phyloP scores from a whole-genome alignment of 2,888 invertebrate species.

The Danaus chrysippus region DNA sequence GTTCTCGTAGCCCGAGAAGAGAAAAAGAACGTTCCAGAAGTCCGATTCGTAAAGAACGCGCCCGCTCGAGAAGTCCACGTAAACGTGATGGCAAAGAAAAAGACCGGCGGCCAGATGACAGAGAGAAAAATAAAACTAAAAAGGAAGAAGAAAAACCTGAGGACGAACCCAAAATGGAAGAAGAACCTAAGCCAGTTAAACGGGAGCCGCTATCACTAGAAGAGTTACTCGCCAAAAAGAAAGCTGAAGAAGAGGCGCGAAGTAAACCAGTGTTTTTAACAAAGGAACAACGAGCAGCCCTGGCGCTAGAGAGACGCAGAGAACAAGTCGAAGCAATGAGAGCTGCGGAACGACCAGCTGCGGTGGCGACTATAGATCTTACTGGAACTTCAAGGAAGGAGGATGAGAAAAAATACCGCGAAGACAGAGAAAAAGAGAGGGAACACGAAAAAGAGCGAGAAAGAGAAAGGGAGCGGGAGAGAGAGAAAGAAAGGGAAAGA shows the following conservation, averaged over 20 bases:
- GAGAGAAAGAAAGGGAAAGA: conserved; percentile 64
- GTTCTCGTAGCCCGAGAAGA: conserved; percentile 49
- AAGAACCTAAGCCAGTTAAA: conserved; percentile 62
- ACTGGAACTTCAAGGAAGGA: conserved; percentile 74
- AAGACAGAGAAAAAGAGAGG: conserved; percentile 76
- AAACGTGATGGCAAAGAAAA: conserved; percentile 65
- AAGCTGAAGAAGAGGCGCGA: conserved; percentile 95
- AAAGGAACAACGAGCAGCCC: conserved; percentile 95
- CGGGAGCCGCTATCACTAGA: conserved; percentile 96
- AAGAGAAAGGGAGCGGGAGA: conserved; percentile 75
- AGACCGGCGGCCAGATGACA: conserved; percentile 62
- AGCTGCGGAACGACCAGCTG: conserved; percentile 76
- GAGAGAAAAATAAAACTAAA: conserved; percentile 60
- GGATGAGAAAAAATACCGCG: conserved; percentile 61
- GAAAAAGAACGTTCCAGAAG: conserved; percentile 45
- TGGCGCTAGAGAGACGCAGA: conserved; percentile 93
- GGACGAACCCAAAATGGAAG: conserved; percentile 62
- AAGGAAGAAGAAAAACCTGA: conserved; percentile 59
- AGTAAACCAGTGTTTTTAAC: conserved; percentile 98
- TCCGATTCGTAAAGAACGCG: conserved; percentile 52
- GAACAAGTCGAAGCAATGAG: conserved; percentile 92
- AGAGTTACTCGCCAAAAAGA: conserved; percentile 96
- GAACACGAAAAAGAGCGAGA: conserved; percentile 73
- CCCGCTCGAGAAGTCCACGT: conserved; percentile 61
- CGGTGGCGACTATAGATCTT: conserved; percentile 66